phyloP scores from a whole-genome alignment of 2,888 invertebrate genomes.

The Oligia latruncula region DNA sequence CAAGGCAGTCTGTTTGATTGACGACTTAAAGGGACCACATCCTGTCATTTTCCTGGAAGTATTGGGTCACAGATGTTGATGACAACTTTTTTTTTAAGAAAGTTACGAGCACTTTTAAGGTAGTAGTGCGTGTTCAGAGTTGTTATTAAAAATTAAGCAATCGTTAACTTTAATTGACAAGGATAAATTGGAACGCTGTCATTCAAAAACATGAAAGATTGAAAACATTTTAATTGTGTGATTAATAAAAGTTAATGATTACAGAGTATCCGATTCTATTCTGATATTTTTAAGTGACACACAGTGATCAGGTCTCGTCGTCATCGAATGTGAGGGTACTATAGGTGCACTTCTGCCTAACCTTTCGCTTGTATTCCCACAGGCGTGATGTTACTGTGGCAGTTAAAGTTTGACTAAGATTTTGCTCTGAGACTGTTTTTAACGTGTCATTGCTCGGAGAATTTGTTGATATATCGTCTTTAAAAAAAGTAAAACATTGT shows the following conservation, averaged over 20 bases:
- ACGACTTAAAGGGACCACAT: slow-evolving; percentile 18
- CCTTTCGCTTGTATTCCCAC: too few species aligned
- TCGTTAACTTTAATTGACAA: neutral
- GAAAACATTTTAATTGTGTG: neutral
- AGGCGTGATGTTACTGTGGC: neutral
- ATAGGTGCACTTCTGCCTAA: too few species aligned
- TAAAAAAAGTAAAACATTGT: slow-evolving; percentile 5
- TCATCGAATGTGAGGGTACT: too few species aligned
- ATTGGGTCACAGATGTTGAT: slow-evolving; percentile 30
- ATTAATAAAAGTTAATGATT: neutral
- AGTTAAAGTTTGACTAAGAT: neutral
- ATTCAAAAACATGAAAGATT: neutral
- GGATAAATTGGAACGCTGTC: neutral
- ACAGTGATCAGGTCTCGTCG: neutral
- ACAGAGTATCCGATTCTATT: neutral
- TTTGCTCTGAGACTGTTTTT: neutral
- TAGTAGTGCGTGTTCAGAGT: neutral
- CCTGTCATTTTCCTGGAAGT: slow-evolving; percentile 43
- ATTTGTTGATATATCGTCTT: neutral
- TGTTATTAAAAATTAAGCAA: neutral
- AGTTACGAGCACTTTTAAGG: neutral
- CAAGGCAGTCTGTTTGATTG: slow-evolving; percentile 46
- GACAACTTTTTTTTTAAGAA: neutral
- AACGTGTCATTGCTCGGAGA: neutral
- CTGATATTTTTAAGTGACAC: neutral